A percentile compares a stretch with the other conserved stretches of the same genome.
Conservation (phyloP, 2,797 vertebrate species). For the Anguilla obscura region DNA sequence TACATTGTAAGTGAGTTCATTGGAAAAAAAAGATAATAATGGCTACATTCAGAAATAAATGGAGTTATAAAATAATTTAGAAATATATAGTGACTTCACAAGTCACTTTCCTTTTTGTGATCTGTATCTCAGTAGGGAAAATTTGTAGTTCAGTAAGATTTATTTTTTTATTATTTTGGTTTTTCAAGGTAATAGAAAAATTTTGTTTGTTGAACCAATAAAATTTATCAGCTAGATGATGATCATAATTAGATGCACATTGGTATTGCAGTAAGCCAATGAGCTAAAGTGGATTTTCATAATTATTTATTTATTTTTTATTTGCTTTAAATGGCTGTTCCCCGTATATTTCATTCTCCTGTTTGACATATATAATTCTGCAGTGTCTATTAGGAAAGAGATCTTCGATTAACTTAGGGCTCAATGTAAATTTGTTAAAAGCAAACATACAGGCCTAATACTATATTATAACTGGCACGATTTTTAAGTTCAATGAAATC, state of each 20-base stretch:
- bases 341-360: neutral
- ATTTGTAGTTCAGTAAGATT: neutral
- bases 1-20: neutral
- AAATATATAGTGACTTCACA: slow-evolving; percentile 3
- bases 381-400: neutral
- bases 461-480: neutral
- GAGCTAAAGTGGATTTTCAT: neutral
- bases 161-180: neutral
- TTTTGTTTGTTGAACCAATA: neutral
- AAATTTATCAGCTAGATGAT: neutral
- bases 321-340: neutral
- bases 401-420: neutral
- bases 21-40: no score
- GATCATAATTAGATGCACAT: neutral
- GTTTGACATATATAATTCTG: neutral
- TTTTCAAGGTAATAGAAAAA: neutral
- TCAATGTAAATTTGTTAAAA: neutral
- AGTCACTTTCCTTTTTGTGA: neutral
- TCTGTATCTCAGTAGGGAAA: neutral
- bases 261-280: neutral
- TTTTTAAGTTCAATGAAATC: neutral
- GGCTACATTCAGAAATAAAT: neutral
- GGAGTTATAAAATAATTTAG: neutral
- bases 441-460: neutral
- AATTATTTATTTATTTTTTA: neutral